Base-by-base conservation (phyloP, 1,140 invertebrate species). In the Drosophila truncata region DNA sequence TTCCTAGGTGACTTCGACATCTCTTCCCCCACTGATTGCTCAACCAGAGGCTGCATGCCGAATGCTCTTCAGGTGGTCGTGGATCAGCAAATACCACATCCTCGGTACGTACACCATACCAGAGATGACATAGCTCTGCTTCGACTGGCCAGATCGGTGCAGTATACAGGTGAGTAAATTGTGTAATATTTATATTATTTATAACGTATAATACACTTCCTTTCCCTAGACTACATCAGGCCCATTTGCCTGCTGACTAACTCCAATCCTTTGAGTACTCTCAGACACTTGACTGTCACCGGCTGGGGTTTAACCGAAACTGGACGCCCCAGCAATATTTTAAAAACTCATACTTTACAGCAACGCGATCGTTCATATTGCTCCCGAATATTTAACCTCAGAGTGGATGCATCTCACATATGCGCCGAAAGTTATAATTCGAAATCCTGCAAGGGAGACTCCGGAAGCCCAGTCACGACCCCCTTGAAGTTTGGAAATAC, bases 161-260 rank as follows among this genome's bases (percentile, higher is more conserved):
- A 9, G 7, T 46, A 25, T 46, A 46, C 44, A 46, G 14, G 44
- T 46, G 3, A 46, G 20, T 46, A 3, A 46, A 25, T 16, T 9
- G 1, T 18, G 16, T 16, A 23, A 23, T 14, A 46, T 14, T 16
- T 16, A 7, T 3, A 20, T 6, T 23, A 23, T 46, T 13, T 23
- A 8, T 9, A 46, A 9, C 10, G 16, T 16, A 16, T 16, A 47
- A 25, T 16, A n/a, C 2, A 13, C 14, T 47, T 46, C 1, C 7
- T 23, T 47, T 25, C 2, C 23, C 4, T 9, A 47, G 44, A 25
- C 14, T 47, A 2, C 4, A 47, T 47, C 4, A 25, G 23, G 16
- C 44, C 44, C 8, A 16, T 47, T 47, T 47, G 44, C 14, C 44
- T 47, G 44, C 23, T 47, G 14, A 47, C 44, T 10, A 47, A 16